Evolutionary conservation across 2,113 vertebrate genomes (phyloP).

Genomic region (Trogon melanurus): DNA sequence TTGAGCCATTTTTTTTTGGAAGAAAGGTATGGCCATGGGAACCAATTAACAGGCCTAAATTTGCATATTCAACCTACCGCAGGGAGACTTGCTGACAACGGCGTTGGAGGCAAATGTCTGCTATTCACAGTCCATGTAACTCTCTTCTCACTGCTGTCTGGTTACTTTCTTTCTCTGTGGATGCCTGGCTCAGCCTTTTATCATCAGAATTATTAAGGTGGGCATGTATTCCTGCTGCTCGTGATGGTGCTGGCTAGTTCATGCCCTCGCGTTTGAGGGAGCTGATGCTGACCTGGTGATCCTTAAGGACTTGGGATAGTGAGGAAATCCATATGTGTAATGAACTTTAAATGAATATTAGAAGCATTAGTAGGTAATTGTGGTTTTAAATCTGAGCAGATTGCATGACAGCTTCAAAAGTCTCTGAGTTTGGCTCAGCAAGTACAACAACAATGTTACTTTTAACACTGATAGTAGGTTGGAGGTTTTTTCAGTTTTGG

Average conservation of each 20-base stretch:
- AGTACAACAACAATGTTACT: neutral
- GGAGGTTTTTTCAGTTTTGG: neutral
- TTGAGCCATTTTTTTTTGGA: neutral
- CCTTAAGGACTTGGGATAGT: neutral
- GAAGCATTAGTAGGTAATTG: neutral
- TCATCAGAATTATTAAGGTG: neutral
- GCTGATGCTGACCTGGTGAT: neutral
- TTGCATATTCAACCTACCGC: constrained; percentile 20
- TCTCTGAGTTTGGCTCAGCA: neutral
- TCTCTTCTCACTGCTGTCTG: neutral
- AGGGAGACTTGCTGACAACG: neutral
- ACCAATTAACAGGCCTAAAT: constrained; percentile 53
- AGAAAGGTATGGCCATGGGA: constrained; percentile 43
- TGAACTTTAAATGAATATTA: neutral
- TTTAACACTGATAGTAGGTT: neutral
- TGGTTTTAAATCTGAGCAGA: neutral
- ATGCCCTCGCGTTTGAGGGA: neutral
- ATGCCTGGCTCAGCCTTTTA: neutral
- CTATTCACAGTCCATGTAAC: neutral
- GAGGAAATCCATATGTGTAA: neutral
- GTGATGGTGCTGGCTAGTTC: neutral
- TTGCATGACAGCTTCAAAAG: neutral
- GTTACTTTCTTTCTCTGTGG: neutral
- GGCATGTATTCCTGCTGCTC: neutral
- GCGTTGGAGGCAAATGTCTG: neutral